Percentiles rank a stretch among this genome's conserved stretches.
Evolutionary conservation across 2,113 vertebrate species (phyloP).

Genomic region (Tragelaphus buxtoni): DNA sequence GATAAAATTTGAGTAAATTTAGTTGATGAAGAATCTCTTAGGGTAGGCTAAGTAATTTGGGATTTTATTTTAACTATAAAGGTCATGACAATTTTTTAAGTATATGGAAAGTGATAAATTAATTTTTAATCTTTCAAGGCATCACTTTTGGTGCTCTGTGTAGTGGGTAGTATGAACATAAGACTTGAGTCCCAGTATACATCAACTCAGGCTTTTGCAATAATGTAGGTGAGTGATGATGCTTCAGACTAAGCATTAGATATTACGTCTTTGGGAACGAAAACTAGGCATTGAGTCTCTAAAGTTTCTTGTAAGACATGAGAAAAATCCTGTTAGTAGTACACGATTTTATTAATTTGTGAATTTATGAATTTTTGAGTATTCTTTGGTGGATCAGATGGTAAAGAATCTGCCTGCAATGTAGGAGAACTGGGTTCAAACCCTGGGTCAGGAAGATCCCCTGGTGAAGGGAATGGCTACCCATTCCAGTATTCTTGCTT

Average conservation of each 20-base stretch:
- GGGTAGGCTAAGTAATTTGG: not conserved
- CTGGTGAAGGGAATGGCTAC: not conserved
- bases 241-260: not conserved
- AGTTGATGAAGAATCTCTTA: not conserved
- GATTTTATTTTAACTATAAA: not conserved
- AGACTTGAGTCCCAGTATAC: not conserved
- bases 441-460: not conserved
- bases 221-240: not conserved
- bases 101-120: not conserved
- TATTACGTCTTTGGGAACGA: not conserved
- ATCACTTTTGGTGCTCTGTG: not conserved
- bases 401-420: not conserved
- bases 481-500: not conserved
- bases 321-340: not conserved
- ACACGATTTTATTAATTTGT: not conserved
- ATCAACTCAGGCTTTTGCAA: not conserved
- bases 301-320: not conserved
- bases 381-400: not conserved
- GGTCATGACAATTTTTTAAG: not conserved
- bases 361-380: not conserved
- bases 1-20: not conserved
- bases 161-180: accelerated
- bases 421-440: not conserved
- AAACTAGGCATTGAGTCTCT: not conserved
- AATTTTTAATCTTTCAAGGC: not conserved